A percentile compares a stretch with the other conserved stretches of the same genome.
phyloP scores from a whole-genome alignment of 2,888 invertebrate genomes.

The Drosophila anomalata region DNA sequence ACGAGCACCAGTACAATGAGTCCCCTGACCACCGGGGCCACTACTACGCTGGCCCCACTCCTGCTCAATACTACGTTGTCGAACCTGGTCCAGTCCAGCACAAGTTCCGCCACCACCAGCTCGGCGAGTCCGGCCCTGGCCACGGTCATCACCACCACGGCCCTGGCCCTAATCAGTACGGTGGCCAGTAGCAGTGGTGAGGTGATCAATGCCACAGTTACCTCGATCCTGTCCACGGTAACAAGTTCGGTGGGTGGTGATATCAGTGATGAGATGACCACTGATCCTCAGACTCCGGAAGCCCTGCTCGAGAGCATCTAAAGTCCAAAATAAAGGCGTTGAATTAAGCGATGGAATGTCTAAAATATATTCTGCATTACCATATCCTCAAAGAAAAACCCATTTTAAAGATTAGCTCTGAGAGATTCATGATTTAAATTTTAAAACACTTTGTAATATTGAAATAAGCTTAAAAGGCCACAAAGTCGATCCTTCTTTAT shows the following conservation, averaged over 20 bases:
- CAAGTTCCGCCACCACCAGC: constrained; percentile 55
- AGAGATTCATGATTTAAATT: neutral
- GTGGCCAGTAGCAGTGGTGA: constrained; percentile 72
- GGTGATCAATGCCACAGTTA: constrained; percentile 72
- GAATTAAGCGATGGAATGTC: neutral
- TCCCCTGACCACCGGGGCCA: constrained; percentile 31
- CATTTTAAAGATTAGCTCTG: neutral
- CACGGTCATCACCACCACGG: constrained; percentile 65
- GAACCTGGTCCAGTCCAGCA: constrained; percentile 29
- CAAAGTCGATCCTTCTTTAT: no score
- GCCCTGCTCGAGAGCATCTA: constrained; percentile 76
- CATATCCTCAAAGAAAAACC: constrained; percentile 3
- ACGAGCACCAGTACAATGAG: constrained; percentile 48
- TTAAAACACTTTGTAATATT: neutral
- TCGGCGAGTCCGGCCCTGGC: constrained; percentile 35
- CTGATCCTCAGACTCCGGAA: constrained; percentile 79
- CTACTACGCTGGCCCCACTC: constrained; percentile 53
- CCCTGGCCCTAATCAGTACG: constrained; percentile 66
- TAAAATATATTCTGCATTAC: neutral
- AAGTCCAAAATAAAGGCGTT: constrained; percentile 8
- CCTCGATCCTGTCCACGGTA: constrained; percentile 74
- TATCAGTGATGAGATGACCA: constrained; percentile 70
- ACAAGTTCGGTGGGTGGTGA: constrained; percentile 64
- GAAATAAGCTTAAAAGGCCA: neutral
- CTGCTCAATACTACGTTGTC: constrained; percentile 59